Base-by-base conservation (phyloP, 2,888 invertebrate genomes). In the Agapostemon virescens region DNA sequence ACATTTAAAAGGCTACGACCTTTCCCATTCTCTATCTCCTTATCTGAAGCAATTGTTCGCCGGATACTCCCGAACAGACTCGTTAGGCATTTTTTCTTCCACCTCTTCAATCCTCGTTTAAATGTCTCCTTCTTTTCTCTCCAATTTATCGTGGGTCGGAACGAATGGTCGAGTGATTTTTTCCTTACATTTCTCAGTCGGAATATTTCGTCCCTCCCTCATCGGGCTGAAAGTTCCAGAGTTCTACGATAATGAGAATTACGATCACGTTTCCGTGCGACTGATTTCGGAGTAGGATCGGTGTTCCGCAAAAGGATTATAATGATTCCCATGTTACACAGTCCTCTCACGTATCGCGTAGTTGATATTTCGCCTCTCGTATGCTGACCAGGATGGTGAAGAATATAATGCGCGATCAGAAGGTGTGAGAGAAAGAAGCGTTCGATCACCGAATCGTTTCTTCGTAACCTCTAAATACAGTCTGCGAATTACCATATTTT, bases 281-380 rank as follows among this genome's bases (percentile, higher is more conserved):
- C 87, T 88, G 88, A 88, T 90, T 89, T 86, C 84, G 79, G 84
- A 85, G 88, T 86, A 83, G 88, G 89, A 84, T 87, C 79, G 80
- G 67, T 38, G 66, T 67, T 38, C 64, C 66, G 52, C 71, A 78
- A 70, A n/a, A 81, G 83, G 83, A 85, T 87, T 87, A 87, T 87
- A 87, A 87, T 85, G 86, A 87, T 85, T 84, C 82, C 45, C 23
- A 64, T 69, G 74, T 80, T 69, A 55, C 42, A 67, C 45, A 84
- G 69, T 77, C 85, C 23, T 45, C 76, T 75, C 86, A 84, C 81
- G 82, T 79, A 80, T 38, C 58, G 45, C 33, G 33, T 11, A 73
- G 49, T 73, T 74, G 73, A 49, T 70, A 61, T 58, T 36, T 63
- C 49, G 49, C 13, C 20, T 45, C 42, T 52, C 26, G 52, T 68